Base-by-base conservation (phyloP, 2,797 vertebrate species). In the Lindbergichthys nudifrons region DNA sequence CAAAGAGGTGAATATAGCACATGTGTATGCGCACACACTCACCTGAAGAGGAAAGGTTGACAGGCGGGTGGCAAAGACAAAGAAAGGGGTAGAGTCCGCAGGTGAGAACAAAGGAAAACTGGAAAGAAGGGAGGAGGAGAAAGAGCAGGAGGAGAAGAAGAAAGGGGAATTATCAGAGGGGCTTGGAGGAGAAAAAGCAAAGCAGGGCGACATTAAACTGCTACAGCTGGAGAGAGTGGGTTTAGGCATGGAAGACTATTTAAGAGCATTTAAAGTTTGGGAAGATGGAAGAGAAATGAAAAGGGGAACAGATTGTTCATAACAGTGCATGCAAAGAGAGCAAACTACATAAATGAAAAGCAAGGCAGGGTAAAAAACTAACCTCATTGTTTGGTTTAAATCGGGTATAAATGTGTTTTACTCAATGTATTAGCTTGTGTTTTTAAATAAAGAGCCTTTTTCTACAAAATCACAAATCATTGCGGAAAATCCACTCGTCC, bases 1-100 rank as follows among this genome's bases (percentile, higher is more conserved):
- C 77, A 78, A 56, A 78, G 42, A 66, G 51, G n/a, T n/a, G 30
- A 58, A 45, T 58, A 21, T 9, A 46, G 39, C 14, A 39, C 11
- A 30, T 43, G 54, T 43, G 48, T 23, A n/a, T 36, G 6, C 30
- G 30, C 13, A 16, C 13, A 51, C 66, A 90, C 92, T 94, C 89
- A 95, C 94, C 92, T 93, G 89, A 54, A 78, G 65, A 77, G 76
- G 77, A 82, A 65, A 87, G 80, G 89, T 36, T 74, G 88, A 90
- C 58, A 89, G 83, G 87, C 74, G 66, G 82, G 76, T 83, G 66
- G 86, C 84, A 86, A 80, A 87, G 81, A 77, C 82, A 87, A 80
- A 87, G 70, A 77, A 88, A 83, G 70, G 83, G 83, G 68, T 56
- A 76, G 64, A 85, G 80, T 89, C 89, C 61, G 52, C 81, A 89